Base-by-base conservation (phyloP, 2,888 invertebrate species). In the Acholoe squamosa region DNA sequence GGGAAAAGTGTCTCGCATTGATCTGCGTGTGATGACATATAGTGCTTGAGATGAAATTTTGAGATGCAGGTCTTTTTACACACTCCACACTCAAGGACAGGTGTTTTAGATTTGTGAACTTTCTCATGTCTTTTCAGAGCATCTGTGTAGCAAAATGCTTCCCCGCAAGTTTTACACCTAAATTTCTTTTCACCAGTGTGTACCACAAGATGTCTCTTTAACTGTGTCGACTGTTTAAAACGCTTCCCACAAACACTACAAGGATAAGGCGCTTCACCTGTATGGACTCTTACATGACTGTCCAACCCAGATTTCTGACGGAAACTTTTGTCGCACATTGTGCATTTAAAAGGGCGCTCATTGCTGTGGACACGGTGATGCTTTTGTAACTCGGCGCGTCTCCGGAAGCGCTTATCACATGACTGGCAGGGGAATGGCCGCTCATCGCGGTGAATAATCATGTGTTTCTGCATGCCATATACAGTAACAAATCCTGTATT, bases 111-210 rank as follows among this genome's bases (percentile, higher is more conserved):
- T n/a, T 67, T 12, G 67, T 67, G 67, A 19, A 67, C 7, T n/a
- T 67, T 67, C 67, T 67, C 67, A 67, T 67, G 67, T 67, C 67
- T 67, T n/a, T 67, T 67, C 14, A 67, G n/a, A 7, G 67, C 67
- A 67, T 67, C 67, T 7, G 22, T 67, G 67, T 67, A 67, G n/a
- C 67, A 67, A 67, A 67, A 67, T 12, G 67, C 67, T 25, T 67
- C 67, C 67, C n/a, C 67, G n/a, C 67, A 80, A 31, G 33, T 16
- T n/a, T 80, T 80, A 43, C 80, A 80, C 34, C 19, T 43, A n/a
- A 80, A 80, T 16, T 16, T 12, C 43, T 80, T 80, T 33, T 80
- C 80, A 5, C 80, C 80, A 43, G 80, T 80, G 33, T 80, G 80
- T 5, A 33, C 43, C 34, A 80, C 34, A 34, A 28, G 43, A 31